Percentiles rank a stretch among this genome's conserved stretches.
Conservation (phyloP, 1,140 invertebrate genomes). For the Drosophila micromelanica region DNA sequence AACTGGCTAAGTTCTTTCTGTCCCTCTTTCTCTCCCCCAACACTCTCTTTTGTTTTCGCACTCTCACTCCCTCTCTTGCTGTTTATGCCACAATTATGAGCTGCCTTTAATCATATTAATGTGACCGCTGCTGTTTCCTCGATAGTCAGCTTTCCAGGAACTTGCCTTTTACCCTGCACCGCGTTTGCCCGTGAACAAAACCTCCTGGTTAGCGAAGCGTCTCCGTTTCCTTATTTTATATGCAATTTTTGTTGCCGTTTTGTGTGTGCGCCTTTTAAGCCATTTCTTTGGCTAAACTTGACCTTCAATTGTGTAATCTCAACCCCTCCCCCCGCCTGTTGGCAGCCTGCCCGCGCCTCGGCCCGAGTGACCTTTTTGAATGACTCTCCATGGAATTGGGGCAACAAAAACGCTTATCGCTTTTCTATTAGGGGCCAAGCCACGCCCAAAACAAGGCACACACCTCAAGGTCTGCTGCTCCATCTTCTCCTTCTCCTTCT, state of each 20-base stretch:
- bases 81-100: constrained; percentile 72
- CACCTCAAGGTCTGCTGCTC: background rate
- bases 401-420: constrained; percentile 63
- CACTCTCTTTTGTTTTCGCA: background rate
- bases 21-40: constrained; percentile 8
- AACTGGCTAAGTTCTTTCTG: background rate
- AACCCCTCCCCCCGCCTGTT: background rate
- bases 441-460: constrained; percentile 18
- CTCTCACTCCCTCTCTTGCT: background rate
- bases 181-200: background rate
- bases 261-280: constrained; percentile 24
- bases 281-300: constrained; percentile 64
- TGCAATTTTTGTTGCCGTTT: constrained; percentile 24
- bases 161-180: background rate
- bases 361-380: constrained; percentile 76
- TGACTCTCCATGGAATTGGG: constrained; percentile 72
- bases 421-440: constrained; percentile 68
- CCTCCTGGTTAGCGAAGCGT: constrained; percentile 51
- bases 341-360: constrained; percentile 4
- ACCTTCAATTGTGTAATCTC: constrained; percentile 54
- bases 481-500: background rate
- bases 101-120: constrained; percentile 80
- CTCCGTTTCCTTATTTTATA: constrained; percentile 62
- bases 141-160: constrained; percentile 11
- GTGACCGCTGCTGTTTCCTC: constrained; percentile 26